A percentile compares a stretch with the other conserved stretches of the same genome.
Conservation (phyloP, 2,888 invertebrate species). For the Metacarcinus magister region DNA sequence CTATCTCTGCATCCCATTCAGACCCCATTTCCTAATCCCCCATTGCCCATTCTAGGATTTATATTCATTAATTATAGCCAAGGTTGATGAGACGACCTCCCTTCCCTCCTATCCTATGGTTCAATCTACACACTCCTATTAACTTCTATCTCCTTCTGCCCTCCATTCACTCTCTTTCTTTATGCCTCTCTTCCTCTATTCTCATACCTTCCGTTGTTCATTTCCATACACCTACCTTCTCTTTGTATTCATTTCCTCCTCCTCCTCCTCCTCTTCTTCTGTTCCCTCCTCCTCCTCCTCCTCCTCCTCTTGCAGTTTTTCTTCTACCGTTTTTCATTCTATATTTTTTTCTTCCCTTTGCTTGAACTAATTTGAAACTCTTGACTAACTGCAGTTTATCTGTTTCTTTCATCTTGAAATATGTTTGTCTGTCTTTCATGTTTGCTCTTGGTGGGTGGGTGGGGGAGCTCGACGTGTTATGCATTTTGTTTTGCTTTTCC, state of each 20-base stretch:
- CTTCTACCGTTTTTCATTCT: too few relatives aligned
- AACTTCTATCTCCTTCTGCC: neutral
- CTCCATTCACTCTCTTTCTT: neutral
- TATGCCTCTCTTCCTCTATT: neutral
- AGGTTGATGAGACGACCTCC: constrained; percentile 16
- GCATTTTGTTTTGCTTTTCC: too few relatives aligned
- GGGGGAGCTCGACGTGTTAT: too few relatives aligned
- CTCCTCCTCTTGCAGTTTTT: too few relatives aligned
- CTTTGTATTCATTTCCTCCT: too few relatives aligned
- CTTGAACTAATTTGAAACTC: neutral
- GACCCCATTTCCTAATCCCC: neutral
- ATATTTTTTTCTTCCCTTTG: too few relatives aligned
- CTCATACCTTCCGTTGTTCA: too few relatives aligned
- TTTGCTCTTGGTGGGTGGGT: neutral
- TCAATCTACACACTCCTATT: neutral
- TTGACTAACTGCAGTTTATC: neutral
- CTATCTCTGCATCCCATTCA: neutral
- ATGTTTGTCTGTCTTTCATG: neutral
- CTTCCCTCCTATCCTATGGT: neutral
- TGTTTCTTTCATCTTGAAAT: neutral
- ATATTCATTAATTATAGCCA: constrained; percentile 18
- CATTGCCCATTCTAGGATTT: constrained; percentile 12
- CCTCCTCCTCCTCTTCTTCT: too few relatives aligned
- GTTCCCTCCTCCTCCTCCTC: too few relatives aligned
- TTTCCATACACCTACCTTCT: too few relatives aligned